Base-by-base conservation (phyloP, 2,888 invertebrate genomes). In the Apamea crenata region DNA sequence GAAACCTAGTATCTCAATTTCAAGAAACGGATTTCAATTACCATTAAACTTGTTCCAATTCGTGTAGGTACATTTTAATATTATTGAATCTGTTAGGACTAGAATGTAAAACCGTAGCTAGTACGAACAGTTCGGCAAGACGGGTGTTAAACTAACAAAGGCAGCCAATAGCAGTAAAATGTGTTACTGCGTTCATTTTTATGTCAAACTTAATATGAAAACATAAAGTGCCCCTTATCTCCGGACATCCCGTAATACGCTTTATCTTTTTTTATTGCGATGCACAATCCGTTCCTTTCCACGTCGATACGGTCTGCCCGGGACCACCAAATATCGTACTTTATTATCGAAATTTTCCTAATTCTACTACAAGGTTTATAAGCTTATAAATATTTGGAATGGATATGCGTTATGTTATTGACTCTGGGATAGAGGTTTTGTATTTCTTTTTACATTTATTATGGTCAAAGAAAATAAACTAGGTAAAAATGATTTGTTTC, bases 231-330 rank as follows among this genome's bases (percentile, higher is more conserved):
- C 91, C 88, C 91, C 93, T 94, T 95, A 94, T 95, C 94, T 94
- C 92, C 92, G 93, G 94, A 94, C 95, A 92, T 94, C 93, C 94
- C 94, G 93, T 94, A 95, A 95, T 95, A 94, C 92, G 93, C 92
- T 93, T 93, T 93, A 94, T 94, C 93, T 94, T 93, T 93, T 94
- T 95, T 95, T 95, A 95, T 94, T 93, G 93, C 92, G 89, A 92
- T 92, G 93, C 90, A 93, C 93, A 94, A 94, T 94, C 92, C 94
- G 91, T 93, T 93, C 90, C 92, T 92, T 92, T 93, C 90, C 89
- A 90, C 89, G 88, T 90, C 90, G 90, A 85, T 89, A 89, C 89
- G 87, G 89, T 86, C 86, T 87, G 87, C 81, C 78, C 78, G 82
- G 74, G 86, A 84, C 86, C 86, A 88, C 89, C 86, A 84, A 88